Evolutionary conservation across 2,113 vertebrate species (phyloP).

Genomic region (Callithrix jacchus): DNA sequence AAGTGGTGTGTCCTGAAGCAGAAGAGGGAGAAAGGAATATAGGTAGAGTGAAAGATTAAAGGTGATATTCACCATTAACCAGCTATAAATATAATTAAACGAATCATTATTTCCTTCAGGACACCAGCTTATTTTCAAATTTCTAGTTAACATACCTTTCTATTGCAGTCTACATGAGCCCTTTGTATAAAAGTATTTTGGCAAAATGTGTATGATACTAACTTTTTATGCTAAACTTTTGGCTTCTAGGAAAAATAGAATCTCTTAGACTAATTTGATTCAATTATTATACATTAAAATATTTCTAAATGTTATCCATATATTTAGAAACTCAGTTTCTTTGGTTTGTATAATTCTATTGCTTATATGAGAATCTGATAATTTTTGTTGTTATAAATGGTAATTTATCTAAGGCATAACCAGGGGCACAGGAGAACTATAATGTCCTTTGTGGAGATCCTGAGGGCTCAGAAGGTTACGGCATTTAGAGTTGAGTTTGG

Average conservation of each 20-base stretch:
- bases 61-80: not conserved
- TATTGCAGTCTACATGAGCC: not conserved
- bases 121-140: not conserved
- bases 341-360: not conserved
- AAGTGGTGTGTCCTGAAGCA: not conserved
- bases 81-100: not conserved
- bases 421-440: not conserved
- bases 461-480: not conserved
- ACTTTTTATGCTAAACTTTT: constrained; percentile 12
- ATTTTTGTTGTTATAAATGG: not conserved
- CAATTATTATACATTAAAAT: not conserved
- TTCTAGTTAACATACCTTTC: constrained; percentile 11
- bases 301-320: constrained; percentile 1
- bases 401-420: not conserved
- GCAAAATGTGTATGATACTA: not conserved
- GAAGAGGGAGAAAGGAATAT: not conserved
- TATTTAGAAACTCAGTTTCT: constrained; percentile 22
- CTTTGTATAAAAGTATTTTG: not conserved
- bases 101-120: not conserved
- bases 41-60: not conserved
- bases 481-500: constrained; percentile 19
- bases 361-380: not conserved
- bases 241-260: not conserved
- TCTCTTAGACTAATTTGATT: not conserved
- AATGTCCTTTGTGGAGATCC: not conserved